Conservation (phyloP, 2,113 vertebrate genomes). For the Gymnorhina tibicen region DNA sequence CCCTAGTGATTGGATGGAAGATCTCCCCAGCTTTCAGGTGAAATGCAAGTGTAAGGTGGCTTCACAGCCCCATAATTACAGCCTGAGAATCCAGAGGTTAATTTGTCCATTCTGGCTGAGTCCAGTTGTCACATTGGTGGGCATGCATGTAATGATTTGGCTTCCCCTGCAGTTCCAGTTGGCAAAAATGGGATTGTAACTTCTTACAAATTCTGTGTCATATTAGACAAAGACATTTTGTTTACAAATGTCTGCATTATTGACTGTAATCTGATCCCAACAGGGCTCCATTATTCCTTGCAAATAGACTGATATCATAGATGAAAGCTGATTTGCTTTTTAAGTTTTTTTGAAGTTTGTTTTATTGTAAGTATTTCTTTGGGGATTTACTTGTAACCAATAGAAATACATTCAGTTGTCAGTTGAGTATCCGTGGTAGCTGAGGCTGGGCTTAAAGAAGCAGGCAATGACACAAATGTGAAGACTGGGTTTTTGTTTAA, state of each 20-base stretch:
- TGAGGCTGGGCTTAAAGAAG: background rate
- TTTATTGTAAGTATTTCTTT: background rate
- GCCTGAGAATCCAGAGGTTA: background rate
- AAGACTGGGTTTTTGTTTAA: background rate
- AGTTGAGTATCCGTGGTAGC: background rate
- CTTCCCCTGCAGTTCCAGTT: background rate
- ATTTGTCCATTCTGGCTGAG: background rate
- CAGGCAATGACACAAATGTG: background rate
- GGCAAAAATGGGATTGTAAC: background rate
- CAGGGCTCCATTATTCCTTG: background rate
- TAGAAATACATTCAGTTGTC: background rate
- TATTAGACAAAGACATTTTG: background rate
- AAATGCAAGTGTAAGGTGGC: background rate
- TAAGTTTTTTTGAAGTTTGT: background rate
- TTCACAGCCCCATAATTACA: background rate
- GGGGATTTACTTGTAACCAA: background rate
- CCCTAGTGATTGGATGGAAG: background rate
- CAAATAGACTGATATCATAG: background rate
- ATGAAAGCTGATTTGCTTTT: background rate
- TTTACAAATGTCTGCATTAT: background rate
- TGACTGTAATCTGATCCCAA: background rate
- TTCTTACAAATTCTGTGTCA: background rate
- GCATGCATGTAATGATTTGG: fast-evolving
- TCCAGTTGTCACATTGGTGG: background rate
- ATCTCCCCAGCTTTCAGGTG: background rate